phyloP scores from a whole-genome alignment of 2,113 vertebrate genomes.

The Oriolus oriolus region DNA sequence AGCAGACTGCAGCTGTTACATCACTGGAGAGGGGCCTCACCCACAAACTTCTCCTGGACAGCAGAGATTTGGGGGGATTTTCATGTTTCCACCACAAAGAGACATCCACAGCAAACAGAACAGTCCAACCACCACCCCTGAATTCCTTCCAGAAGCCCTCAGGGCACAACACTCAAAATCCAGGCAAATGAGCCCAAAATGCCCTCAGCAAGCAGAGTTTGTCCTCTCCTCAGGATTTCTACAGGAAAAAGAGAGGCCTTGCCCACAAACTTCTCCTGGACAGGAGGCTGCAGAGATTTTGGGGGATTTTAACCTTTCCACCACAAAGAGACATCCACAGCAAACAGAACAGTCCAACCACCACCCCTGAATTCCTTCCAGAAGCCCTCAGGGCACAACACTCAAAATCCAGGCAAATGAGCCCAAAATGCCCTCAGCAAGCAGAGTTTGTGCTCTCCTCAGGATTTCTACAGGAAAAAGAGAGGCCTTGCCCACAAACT shows the following conservation, averaged over 20 bases:
- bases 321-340: background rate
- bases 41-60: background rate
- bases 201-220: background rate
- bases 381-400: background rate
- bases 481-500: background rate
- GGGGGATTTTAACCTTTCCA: background rate
- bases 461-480: background rate
- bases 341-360: background rate
- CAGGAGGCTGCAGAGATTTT: rapidly evolving
- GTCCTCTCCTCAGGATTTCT: background rate
- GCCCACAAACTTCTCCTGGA: background rate
- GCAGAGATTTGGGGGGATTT: background rate
- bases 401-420: background rate
- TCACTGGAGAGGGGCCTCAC: background rate
- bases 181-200: background rate
- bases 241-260: background rate
- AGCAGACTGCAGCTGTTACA: background rate
- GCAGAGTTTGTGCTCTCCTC: background rate
- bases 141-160: background rate
- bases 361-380: too few relatives aligned
- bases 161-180: background rate
- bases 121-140: rapidly evolving
- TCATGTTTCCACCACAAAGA: background rate
- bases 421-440: background rate
- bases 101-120: rapidly evolving